These are phyloP conservation scores for Epinephelus awoara DNA, from an alignment of 2,797 vertebrate species.

Conservation along the genomic window DNA sequence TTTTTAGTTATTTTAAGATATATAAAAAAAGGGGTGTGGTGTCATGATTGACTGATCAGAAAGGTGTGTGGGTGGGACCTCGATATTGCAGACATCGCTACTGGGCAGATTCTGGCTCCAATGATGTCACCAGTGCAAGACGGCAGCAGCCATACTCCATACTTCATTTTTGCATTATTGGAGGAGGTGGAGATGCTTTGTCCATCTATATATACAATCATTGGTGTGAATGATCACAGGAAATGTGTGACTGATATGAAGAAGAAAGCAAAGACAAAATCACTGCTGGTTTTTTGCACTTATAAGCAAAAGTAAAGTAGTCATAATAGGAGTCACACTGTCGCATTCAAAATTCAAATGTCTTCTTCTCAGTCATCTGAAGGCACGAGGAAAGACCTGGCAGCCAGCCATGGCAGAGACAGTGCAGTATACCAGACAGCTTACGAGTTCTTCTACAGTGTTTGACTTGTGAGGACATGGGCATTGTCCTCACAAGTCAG, in stretches of 20 bases:
- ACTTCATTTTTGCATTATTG: background rate
- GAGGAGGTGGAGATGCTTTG: background rate
- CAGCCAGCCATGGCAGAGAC: constrained; percentile 31
- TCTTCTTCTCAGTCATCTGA: constrained; percentile 54
- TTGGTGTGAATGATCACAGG: constrained; percentile 25
- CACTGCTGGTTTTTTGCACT: constrained; percentile 5
- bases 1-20: background rate
- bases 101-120: background rate
- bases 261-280: constrained; percentile 35
- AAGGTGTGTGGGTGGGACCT: no score
- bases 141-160: no score
- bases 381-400: constrained; percentile 58
- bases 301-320: constrained; percentile 18
- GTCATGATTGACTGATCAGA: no score
- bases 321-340: constrained; percentile 31
- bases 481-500: no score
- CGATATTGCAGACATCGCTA: no score
- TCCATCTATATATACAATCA: background rate
- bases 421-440: background rate
- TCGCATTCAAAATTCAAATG: constrained; percentile 15
- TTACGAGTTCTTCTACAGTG: no score
- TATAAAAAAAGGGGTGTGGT: no score
- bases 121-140: background rate
- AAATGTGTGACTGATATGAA: constrained; percentile 60
- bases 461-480: no score